Conservation (phyloP, 2,113 vertebrate species). For the Chionodraco myersi region DNA sequence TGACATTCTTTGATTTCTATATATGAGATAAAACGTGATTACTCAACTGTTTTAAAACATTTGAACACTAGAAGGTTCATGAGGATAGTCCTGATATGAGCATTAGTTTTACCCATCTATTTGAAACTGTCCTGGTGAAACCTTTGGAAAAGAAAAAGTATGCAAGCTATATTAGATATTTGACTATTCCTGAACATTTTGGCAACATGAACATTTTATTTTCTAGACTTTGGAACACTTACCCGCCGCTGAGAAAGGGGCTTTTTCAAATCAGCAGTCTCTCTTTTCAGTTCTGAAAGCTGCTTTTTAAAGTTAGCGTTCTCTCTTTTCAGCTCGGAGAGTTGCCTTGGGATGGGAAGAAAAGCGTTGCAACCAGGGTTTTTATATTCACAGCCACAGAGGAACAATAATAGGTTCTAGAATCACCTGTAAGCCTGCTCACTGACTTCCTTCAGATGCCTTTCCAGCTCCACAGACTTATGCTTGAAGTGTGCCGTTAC, state of each 20-base stretch:
- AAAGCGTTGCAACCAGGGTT: background rate
- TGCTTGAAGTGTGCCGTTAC: conserved; percentile 83
- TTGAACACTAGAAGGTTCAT: background rate
- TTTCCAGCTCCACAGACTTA: conserved; percentile 82
- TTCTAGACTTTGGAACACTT: conserved; percentile 28
- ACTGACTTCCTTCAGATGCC: conserved; percentile 80
- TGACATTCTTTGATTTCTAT: conserved; percentile 83
- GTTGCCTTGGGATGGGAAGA: conserved; percentile 66
- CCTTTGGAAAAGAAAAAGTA: conserved; percentile 56
- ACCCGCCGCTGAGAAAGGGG: conserved; percentile 87
- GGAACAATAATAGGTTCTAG: background rate
- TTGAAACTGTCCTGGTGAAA: conserved; percentile 76
- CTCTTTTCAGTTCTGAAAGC: conserved; percentile 81
- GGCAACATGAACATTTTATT: background rate
- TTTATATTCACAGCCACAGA: conserved; percentile 16
- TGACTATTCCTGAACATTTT: background rate
- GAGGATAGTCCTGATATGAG: background rate
- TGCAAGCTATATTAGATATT: background rate
- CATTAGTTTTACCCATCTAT: conserved; percentile 70
- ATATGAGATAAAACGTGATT: background rate
- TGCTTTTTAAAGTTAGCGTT: conserved; percentile 85
- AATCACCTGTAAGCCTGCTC: conserved; percentile 79
- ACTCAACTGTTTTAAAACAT: background rate
- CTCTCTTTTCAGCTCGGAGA: conserved; percentile 84
- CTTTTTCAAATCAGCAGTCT: conserved; percentile 88